Conservation (phyloP, 2,113 vertebrate species). For the Myanophis thanlyinensis region DNA sequence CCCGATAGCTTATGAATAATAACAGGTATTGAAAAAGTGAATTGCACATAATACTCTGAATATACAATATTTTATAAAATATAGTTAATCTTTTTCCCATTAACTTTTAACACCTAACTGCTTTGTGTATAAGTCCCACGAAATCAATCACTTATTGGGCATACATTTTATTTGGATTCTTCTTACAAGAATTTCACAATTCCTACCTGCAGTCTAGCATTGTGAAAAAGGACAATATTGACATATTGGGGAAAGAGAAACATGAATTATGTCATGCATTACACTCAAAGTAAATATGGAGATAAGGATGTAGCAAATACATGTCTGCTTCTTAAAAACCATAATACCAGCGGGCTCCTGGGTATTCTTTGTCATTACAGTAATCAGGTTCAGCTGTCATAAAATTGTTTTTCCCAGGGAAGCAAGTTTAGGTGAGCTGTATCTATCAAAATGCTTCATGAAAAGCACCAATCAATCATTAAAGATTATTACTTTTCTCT, state of each 20-base stretch:
- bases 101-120: not conserved
- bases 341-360: not conserved
- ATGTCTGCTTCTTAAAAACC: not conserved
- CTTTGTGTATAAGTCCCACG: not conserved
- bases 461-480: not conserved
- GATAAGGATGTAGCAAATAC: not conserved
- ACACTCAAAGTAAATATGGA: not conserved
- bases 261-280: not conserved
- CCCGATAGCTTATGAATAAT: not conserved
- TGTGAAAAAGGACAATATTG: not conserved
- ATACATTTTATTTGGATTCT: not conserved
- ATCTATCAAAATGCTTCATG: not conserved
- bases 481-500: not conserved
- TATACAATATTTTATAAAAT: conserved; percentile 1
- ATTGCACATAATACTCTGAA: not conserved
- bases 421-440: not conserved
- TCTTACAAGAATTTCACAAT: not conserved
- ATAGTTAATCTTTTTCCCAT: conserved; percentile 5
- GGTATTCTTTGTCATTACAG: not conserved
- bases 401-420: not conserved
- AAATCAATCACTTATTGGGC: not conserved
- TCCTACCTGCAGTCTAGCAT: not conserved
- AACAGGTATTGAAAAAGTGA: not conserved
- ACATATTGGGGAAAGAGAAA: too few relatives aligned
- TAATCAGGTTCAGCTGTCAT: not conserved